These are phyloP conservation scores for Phocoena sinus DNA, from an alignment of 2,113 vertebrate genomes.

Conservation along the genomic window DNA sequence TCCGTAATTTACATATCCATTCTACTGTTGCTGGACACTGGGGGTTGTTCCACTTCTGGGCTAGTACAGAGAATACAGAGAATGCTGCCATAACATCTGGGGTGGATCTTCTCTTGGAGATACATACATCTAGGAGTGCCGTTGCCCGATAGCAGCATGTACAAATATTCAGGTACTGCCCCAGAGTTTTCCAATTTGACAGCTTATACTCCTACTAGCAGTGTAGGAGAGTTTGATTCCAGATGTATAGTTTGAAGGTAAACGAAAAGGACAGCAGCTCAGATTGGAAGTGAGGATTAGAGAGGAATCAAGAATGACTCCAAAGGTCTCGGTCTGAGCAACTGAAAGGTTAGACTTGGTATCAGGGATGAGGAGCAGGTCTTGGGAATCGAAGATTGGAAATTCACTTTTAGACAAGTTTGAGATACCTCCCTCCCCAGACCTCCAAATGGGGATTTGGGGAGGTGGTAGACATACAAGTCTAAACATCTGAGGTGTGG, in stretches of 20 bases:
- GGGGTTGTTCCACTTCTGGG: neutral
- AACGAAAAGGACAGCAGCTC: neutral
- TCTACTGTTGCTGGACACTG: neutral
- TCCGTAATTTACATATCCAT: neutral
- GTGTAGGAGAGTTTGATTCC: neutral
- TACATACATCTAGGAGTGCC: neutral
- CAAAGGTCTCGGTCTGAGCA: neutral
- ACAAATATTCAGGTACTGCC: neutral
- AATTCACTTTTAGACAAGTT: neutral
- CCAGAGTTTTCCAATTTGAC: neutral
- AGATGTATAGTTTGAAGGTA: neutral
- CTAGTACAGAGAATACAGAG: neutral
- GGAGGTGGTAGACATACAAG: neutral
- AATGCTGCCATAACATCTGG: too few relatives aligned
- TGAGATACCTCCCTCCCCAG: neutral
- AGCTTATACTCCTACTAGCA: neutral
- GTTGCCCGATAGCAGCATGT: neutral
- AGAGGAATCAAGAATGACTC: neutral
- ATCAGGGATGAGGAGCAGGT: neutral
- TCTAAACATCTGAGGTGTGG: neutral
- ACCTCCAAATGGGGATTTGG: neutral
- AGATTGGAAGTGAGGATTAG: neutral
- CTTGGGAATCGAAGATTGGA: neutral
- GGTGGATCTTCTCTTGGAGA: neutral
- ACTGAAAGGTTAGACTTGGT: neutral